phyloP scores from a whole-genome alignment of 2,888 invertebrate species.

The Ormyrus nitidulus region DNA sequence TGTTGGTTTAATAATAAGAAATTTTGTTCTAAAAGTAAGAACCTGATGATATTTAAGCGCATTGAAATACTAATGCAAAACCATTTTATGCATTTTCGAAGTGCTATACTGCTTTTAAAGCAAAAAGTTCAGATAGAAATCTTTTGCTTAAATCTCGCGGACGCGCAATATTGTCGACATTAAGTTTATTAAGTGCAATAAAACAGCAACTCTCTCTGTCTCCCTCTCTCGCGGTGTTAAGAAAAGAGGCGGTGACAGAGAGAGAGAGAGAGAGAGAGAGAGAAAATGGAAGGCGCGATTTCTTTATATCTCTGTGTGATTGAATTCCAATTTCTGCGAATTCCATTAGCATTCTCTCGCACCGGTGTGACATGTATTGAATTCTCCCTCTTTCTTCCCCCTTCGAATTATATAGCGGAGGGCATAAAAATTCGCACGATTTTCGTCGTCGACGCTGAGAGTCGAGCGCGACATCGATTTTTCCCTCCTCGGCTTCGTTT shows the following conservation, averaged over 20 bases:
- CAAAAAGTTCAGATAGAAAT: too few species aligned
- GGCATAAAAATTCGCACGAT: conserved; percentile 41
- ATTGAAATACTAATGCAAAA: too few species aligned
- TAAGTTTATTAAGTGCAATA: conserved; percentile 17
- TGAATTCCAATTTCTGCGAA: conserved; percentile 49
- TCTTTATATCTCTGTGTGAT: conserved; percentile 27
- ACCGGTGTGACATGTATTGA: conserved; percentile 40
- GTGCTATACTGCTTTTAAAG: too few species aligned
- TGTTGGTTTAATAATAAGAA: too few species aligned
- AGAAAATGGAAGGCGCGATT: neutral
- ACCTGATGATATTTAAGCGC: too few species aligned
- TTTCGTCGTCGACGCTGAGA: conserved; percentile 28
- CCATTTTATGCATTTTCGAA: too few species aligned
- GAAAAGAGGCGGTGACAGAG: neutral
- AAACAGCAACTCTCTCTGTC: neutral
- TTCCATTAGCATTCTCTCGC: conserved; percentile 50
- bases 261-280: neutral
- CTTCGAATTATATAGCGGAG: conserved; percentile 26
- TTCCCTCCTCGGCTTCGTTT: conserved; percentile 1
- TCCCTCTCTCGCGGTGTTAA: neutral
- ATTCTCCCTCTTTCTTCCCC: conserved; percentile 18
- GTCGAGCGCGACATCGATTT: conserved; percentile 46
- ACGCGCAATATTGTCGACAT: conserved; percentile 3
- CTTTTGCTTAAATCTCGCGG: conserved; percentile 13
- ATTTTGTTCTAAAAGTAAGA: too few species aligned